Evolutionary conservation across 2,797 vertebrate genomes (phyloP).

Genomic region (Chromobotia macracanthus): DNA sequence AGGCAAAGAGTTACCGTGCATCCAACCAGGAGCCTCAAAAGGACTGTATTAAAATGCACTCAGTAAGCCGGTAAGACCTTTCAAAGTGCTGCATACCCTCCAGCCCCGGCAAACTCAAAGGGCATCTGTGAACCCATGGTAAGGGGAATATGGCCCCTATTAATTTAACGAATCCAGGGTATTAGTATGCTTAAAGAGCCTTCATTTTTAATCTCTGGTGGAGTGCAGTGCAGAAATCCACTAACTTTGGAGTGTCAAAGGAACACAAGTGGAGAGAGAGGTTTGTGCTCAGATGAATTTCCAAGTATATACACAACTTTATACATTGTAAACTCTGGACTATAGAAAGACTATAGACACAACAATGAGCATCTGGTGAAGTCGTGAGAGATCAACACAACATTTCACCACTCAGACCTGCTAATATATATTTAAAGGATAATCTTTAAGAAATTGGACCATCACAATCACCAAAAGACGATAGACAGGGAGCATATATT

Average conservation of each 20-base stretch:
- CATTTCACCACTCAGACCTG: slow-evolving; percentile 59
- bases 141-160: slow-evolving; percentile 77
- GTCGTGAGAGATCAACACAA: slow-evolving; percentile 60
- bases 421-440: slow-evolving; percentile 61
- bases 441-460: slow-evolving; percentile 64
- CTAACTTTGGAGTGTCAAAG: slow-evolving; percentile 71
- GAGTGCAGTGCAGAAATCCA: slow-evolving; percentile 72
- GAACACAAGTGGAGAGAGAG: slow-evolving; percentile 68
- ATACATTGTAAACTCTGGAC: slow-evolving; percentile 70
- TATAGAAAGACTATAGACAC: too few relatives aligned
- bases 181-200: slow-evolving; percentile 80
- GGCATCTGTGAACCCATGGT: slow-evolving; percentile 74
- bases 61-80: slow-evolving; percentile 81
- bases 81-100: slow-evolving; percentile 79
- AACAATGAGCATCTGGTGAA: slow-evolving; percentile 67
- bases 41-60: slow-evolving; percentile 78
- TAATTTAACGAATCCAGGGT: slow-evolving; percentile 81
- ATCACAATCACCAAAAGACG: slow-evolving; percentile 68
- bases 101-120: slow-evolving; percentile 82
- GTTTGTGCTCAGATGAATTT: slow-evolving; percentile 70
- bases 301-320: slow-evolving; percentile 58
- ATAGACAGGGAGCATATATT: slow-evolving; percentile 73
- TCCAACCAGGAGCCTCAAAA: slow-evolving; percentile 81
- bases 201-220: slow-evolving; percentile 70
- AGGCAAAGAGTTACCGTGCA: slow-evolving; percentile 76